phyloP scores from a whole-genome alignment of 2,797 vertebrate species.

The Sphenopsis melanotis region DNA sequence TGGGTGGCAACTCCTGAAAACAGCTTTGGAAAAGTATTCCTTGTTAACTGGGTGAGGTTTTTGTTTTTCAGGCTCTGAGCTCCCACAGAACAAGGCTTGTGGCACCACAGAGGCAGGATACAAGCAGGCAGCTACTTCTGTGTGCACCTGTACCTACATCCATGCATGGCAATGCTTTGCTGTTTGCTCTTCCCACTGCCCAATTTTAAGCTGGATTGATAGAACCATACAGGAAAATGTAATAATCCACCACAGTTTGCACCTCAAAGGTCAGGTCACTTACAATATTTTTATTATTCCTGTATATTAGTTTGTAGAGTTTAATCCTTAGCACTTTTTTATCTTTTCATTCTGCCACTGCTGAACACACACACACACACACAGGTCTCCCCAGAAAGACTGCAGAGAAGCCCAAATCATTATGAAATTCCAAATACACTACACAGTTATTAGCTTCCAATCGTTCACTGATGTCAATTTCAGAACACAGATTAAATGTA shows the following conservation, averaged over 20 bases:
- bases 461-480: neutral
- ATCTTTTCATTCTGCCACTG: neutral
- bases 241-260: neutral
- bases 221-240: neutral
- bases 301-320: neutral
- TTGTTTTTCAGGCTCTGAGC: neutral
- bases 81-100: neutral
- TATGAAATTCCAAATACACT: neutral
- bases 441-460: neutral
- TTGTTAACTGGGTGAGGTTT: neutral
- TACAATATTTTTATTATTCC: neutral
- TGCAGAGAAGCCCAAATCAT: neutral
- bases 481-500: neutral
- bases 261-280: neutral
- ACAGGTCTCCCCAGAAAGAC: neutral
- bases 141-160: neutral
- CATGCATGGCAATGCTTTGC: neutral
- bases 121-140: neutral
- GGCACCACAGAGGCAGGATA: neutral
- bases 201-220: neutral
- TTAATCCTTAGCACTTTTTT: neutral
- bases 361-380: fast-evolving
- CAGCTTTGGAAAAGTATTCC: fast-evolving
- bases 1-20: neutral
- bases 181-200: neutral